Base-by-base conservation (phyloP, 2,888 invertebrate species). In the Ochropacha duplaris region DNA sequence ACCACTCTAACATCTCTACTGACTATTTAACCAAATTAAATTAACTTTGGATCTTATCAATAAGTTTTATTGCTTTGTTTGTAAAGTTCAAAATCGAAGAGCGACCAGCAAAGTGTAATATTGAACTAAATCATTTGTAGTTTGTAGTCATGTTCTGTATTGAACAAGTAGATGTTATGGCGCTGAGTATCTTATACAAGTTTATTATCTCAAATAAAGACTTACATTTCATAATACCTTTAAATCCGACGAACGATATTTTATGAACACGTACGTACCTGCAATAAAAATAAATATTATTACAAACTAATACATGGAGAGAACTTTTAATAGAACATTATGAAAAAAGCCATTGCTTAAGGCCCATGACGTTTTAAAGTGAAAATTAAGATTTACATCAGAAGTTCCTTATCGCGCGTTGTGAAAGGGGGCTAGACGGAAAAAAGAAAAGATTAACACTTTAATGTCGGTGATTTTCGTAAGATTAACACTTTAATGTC, bases 201-300 rank as follows among this genome's bases (percentile, higher is more conserved):
- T 67, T 71, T 73, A 66, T 62, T 64, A 59, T 63, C 54, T 55
- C 54, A 61, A 67, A 68, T 66, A 60, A 60, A 64, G 50, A 65
- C 60, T 66, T 60, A 69, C 64, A 63, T 60, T 65, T 66, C 58
- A 59, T 67, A 67, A 64, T 62, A 50, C 55, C 49, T 62, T 65
- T 58, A 60, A 58, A 36, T 57, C 63, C 52, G 56, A 56, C 57
- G 58, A 64, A 49, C 44, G 39, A 54, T 58, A 57, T 61, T 55
- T 61, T 61, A 59, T 59, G 44, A 44, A 55, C 57, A 76, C 78
- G 64, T 84, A 76, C 78, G 64, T 84, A 84, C 84, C 84, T 84
- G 81, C 49, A 79, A 82, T 65, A 66, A 75, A 76, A 70, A 60
- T 44, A 67, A 68, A 62, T n/a, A 39, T 58, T 57, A 57, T 67